Conservation (phyloP, 2,888 invertebrate species). For the Ischnura elegans region DNA sequence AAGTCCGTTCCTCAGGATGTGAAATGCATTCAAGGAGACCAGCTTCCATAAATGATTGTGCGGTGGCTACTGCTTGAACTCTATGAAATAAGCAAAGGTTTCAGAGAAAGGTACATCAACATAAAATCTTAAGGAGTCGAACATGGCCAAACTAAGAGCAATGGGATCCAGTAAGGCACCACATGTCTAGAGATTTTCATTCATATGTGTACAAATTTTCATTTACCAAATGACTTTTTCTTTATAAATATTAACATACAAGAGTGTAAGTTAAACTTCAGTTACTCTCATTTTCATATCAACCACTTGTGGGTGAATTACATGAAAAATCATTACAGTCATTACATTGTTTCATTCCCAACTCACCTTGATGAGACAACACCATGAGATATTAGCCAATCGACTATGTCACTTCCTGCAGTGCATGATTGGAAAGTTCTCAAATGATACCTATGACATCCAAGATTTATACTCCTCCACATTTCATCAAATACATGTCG, state of each 20-base stretch:
- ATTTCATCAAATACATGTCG: conserved; percentile 59
- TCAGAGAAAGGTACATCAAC: no score
- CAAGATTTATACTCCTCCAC: conserved; percentile 47
- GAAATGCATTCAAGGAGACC: conserved; percentile 84
- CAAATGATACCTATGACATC: conserved; percentile 84
- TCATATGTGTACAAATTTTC: no score
- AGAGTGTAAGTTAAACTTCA: no score
- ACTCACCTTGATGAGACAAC: conserved; percentile 86
- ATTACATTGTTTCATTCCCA: background rate
- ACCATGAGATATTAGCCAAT: conserved; percentile 90
- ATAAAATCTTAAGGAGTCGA: no score
- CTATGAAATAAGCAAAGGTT: conserved; percentile 77
- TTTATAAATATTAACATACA: no score
- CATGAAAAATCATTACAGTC: background rate
- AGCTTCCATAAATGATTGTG: conserved; percentile 88
- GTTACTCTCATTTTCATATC: no score
- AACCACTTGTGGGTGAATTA: no score
- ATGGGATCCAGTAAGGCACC: no score
- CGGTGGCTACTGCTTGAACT: conserved; percentile 87
- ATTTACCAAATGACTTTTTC: no score
- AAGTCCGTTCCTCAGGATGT: conserved; percentile 80
- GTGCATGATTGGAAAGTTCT: conserved; percentile 88
- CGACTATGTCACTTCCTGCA: conserved; percentile 88
- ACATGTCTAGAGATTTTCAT: no score
- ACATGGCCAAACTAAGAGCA: no score